Conservation (phyloP, 2,797 vertebrate species). For the Lutjanus argentimaculatus region DNA sequence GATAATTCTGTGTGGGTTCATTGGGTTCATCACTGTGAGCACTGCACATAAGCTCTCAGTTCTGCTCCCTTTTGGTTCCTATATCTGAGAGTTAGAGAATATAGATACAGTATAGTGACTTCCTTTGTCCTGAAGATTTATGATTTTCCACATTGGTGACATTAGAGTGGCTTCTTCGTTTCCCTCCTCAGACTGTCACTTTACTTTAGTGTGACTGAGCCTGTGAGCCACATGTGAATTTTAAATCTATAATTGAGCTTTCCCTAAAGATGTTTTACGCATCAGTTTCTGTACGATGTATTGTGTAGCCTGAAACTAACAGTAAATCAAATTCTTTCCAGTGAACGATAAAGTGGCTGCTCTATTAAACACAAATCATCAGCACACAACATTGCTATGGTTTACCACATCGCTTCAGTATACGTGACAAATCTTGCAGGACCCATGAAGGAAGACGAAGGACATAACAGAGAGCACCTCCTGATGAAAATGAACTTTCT, state of each 20-base stretch:
- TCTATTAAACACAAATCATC: conserved; percentile 43
- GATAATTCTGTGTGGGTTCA: neutral
- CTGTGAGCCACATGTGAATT: conserved; percentile 9
- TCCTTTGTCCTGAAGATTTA: neutral
- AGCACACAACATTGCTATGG: conserved; percentile 42
- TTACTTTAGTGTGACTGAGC: neutral
- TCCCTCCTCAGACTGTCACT: neutral
- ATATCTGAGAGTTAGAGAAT: neutral
- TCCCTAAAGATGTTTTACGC: too few species aligned
- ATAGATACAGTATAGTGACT: neutral
- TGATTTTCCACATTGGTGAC: conserved; percentile 22
- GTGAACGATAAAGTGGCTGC: conserved; percentile 35
- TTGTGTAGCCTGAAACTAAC: conserved; percentile 20
- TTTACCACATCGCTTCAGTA: conserved; percentile 59
- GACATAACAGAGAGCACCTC: conserved; percentile 72
- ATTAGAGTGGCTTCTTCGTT: conserved; percentile 2
- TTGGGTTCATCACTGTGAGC: neutral
- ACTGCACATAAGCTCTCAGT: neutral
- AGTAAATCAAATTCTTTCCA: conserved; percentile 24
- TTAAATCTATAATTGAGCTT: conserved; percentile 16
- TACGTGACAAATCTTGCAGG: conserved; percentile 75
- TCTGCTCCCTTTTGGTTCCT: conserved; percentile 1
- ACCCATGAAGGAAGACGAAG: conserved; percentile 66
- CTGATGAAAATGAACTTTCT: conserved; percentile 85
- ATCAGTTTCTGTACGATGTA: conserved; percentile 1